Conservation (phyloP, 35 echinoderm and acorn worm genomes). For the Stichopus chloronotus region DNA sequence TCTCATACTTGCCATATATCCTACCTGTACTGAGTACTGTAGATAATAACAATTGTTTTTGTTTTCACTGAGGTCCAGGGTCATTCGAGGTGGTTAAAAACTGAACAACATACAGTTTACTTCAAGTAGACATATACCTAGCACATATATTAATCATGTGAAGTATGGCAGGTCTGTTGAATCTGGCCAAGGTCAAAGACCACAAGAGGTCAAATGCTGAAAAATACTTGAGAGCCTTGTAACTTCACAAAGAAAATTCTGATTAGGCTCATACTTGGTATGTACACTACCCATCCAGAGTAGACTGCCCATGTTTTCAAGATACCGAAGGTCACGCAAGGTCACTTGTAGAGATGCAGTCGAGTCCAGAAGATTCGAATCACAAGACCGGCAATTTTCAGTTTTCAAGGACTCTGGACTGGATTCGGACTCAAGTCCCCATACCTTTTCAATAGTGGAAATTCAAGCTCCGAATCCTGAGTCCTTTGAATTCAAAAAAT, state of each 20-base stretch:
- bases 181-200: not conserved
- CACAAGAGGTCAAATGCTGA: not conserved
- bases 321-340: not conserved
- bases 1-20: not conserved
- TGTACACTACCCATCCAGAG: not conserved
- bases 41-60: not conserved
- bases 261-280: slow-evolving; percentile 27
- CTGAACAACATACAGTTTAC: not conserved
- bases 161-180: not conserved
- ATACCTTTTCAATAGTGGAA: too few species aligned
- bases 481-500: too few species aligned
- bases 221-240: slow-evolving; percentile 17
- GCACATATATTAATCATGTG: slow-evolving; percentile 9
- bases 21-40: not conserved
- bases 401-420: too few species aligned
- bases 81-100: not conserved
- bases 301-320: slow-evolving; percentile 20
- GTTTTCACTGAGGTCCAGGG: not conserved
- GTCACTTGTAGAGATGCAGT: not conserved
- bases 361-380: too few species aligned
- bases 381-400: too few species aligned
- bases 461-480: too few species aligned
- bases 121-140: not conserved
- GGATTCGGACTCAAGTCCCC: too few species aligned
- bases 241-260: not conserved